Percentiles rank a stretch among this genome's conserved stretches.
Conservation (phyloP, 2,797 vertebrate genomes). For the Balearica regulorum region DNA sequence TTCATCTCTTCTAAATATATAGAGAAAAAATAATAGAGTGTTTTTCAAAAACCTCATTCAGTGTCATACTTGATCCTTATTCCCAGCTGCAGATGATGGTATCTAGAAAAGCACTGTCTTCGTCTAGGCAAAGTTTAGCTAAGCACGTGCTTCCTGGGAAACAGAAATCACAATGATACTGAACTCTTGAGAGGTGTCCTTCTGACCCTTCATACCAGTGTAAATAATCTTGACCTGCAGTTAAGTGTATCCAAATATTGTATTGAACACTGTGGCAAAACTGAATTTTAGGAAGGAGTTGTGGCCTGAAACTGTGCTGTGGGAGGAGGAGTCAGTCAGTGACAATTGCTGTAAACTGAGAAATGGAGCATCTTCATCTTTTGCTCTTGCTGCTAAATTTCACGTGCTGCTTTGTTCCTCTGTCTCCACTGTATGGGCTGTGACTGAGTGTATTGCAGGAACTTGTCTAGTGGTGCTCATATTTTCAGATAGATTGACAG, state of each 20-base stretch:
- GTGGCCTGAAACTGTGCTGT: background rate
- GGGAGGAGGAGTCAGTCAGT: background rate
- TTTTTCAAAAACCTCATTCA: background rate
- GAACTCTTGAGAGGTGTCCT: background rate
- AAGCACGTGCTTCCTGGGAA: background rate
- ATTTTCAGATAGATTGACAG: background rate
- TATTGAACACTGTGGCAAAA: background rate
- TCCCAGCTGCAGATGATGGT: background rate
- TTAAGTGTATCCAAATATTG: background rate
- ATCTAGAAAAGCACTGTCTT: background rate
- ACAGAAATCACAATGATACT: background rate
- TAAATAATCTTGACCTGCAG: background rate
- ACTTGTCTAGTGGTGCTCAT: background rate
- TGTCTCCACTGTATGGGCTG: background rate
- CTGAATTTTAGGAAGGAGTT: background rate
- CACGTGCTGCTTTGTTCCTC: background rate
- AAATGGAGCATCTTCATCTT: background rate
- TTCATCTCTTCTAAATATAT: background rate
- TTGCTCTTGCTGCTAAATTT: background rate
- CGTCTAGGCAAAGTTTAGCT: background rate
- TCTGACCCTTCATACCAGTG: background rate
- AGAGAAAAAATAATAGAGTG: background rate
- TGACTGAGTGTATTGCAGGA: rapidly evolving
- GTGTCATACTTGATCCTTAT: background rate
- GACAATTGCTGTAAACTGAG: background rate